phyloP scores from a whole-genome alignment of 2,888 invertebrate species.

The Eristalinus aeneus region DNA sequence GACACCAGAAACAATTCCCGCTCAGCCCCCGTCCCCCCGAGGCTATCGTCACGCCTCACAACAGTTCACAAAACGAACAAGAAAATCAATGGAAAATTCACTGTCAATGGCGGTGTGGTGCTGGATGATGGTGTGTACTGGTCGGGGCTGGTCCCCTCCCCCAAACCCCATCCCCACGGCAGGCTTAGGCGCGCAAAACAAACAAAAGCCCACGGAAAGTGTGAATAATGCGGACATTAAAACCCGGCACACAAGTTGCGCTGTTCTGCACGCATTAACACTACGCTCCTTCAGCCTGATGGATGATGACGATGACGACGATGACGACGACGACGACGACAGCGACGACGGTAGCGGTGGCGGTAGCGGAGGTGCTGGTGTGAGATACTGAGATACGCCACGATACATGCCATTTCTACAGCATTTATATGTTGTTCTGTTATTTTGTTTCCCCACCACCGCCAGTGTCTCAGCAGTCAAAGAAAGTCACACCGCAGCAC shows the following conservation, averaged over 20 bases:
- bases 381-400: constrained; percentile 46
- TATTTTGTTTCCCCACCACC: background rate
- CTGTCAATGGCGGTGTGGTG: constrained; percentile 59
- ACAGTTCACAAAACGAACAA: background rate
- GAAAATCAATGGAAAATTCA: constrained; percentile 69
- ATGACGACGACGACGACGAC: constrained; percentile 6
- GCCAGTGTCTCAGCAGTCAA: background rate
- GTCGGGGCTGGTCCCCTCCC: background rate
- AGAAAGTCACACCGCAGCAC: constrained; percentile 14
- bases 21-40: background rate
- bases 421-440: background rate
- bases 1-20: background rate
- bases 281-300: constrained; percentile 38
- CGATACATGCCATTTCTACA: constrained; percentile 1
- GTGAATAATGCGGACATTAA: constrained; percentile 71
- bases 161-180: background rate
- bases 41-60: too few relatives aligned
- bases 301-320: constrained; percentile 10
- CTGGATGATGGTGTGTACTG: background rate
- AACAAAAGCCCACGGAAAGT: constrained; percentile 69
- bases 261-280: constrained; percentile 66
- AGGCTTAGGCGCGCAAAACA: constrained; percentile 39
- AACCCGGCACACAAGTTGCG: constrained; percentile 61
- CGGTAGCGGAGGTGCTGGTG: background rate
- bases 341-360: constrained; percentile 9